Base-by-base conservation (phyloP, 2,797 vertebrate species). In the Sparidentex hasta region DNA sequence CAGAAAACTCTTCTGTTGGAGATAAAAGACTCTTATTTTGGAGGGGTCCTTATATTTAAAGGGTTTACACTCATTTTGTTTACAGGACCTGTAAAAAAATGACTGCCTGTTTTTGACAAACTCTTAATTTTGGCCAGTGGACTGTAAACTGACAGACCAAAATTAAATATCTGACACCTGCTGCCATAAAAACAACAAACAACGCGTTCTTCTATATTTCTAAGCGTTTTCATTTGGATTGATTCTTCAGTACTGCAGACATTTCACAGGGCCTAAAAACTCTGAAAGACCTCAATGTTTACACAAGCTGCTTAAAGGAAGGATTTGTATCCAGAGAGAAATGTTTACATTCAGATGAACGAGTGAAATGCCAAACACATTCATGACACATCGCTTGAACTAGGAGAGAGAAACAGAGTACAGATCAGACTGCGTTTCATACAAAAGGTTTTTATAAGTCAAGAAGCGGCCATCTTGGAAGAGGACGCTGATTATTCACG, bases 271-370 rank as follows among this genome's bases (percentile, higher is more conserved):
- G 84, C 82, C 87, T 78, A 74, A 73, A 88, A 74, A 69, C 78
- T 71, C 76, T 65, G 70, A 85, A 71, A 82, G 72, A 90, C 85
- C 89, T 91, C 90, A 87, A 81, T 91, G 92, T 95, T 94, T 95
- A 93, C 93, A 93, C 72, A 81, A 71, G 88, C 92, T 94, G 90
- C 89, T 93, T 33, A 63, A 18, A 13, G 77, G 71, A 81, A 65
- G 76, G 83, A 82, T 90, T 84, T 66, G 46, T 72, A 64, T 27
- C 1, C 67, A 47, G 58, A 80, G 48, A 78, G 75, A 91, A 56
- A 88, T 88, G 93, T 95, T 95, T 94, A 93, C 93, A 90, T 81
- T 47, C 41, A 64, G 76, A 57, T 71, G 75, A 85, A 18, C 13
- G 65, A 84, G 58, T 80, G 65, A 88, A 63, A 82, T 69, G 78